These are phyloP conservation scores for Steinernema feltiae DNA, from an alignment of 1,140 invertebrate species.

Conservation along the genomic window DNA sequence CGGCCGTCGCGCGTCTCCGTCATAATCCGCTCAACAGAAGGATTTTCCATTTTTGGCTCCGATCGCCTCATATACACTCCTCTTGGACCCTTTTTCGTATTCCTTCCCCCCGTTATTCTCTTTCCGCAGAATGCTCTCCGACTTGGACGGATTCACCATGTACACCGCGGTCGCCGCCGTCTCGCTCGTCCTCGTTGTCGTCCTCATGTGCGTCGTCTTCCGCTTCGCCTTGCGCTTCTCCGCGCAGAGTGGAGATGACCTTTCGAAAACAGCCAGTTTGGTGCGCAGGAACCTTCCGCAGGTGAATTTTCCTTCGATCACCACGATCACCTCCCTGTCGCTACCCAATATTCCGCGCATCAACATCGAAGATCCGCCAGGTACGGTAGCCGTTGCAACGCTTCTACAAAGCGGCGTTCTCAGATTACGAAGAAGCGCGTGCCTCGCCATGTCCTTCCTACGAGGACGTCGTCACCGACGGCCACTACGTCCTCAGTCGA, in stretches of 20 bases:
- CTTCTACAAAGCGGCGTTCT: not conserved
- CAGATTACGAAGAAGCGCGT: constrained; percentile 4
- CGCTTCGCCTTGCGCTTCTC: not conserved
- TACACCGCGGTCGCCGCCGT: not conserved
- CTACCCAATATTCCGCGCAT: not conserved
- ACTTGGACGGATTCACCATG: not conserved
- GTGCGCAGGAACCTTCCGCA: not conserved
- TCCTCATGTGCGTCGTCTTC: not conserved
- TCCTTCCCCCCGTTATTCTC: not conserved
- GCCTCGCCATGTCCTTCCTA: not conserved
- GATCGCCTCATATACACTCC: not conserved
- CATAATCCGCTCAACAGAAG: not conserved
- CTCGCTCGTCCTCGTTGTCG: not conserved
- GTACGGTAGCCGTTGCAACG: not conserved
- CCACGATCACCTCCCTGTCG: not conserved
- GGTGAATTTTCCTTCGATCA: not conserved
- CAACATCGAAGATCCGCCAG: not conserved
- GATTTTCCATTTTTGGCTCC: not conserved
- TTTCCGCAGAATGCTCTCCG: not conserved
- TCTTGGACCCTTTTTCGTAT: not conserved
- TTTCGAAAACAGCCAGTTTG: not conserved
- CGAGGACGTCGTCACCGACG: not conserved
- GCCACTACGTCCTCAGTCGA: not conserved
- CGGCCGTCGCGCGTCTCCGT: not conserved
- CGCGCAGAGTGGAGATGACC: not conserved